Percentiles rank a stretch among this genome's conserved stretches.
phyloP scores from a whole-genome alignment of 2,113 vertebrate genomes.

The Amblyornis subalaris region DNA sequence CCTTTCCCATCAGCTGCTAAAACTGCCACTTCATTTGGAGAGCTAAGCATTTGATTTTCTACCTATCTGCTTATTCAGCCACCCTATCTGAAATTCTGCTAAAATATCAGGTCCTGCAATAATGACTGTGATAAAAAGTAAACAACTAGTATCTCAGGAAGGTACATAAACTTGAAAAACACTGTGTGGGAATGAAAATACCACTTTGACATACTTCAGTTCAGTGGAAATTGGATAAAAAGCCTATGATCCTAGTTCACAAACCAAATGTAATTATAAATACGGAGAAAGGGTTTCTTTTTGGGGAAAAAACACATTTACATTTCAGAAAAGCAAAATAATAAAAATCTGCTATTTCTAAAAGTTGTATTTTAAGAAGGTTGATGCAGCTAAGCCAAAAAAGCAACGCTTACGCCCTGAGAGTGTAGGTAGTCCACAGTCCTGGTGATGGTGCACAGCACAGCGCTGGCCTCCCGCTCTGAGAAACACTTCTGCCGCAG shows the following conservation, averaged over 20 bases:
- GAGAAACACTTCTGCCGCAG: constrained; percentile 85
- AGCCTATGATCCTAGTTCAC: not conserved
- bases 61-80: not conserved
- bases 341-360: not conserved
- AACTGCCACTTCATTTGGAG: not conserved
- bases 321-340: not conserved
- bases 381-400: not conserved
- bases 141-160: not conserved
- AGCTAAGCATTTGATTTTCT: not conserved
- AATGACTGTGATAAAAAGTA: not conserved
- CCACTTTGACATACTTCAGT: not conserved
- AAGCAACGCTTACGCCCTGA: constrained; percentile 80
- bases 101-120: not conserved
- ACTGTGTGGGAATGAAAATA: not conserved
- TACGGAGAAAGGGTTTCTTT: not conserved
- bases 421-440: constrained; percentile 95
- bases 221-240: not conserved
- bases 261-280: not conserved
- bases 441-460: constrained; percentile 86
- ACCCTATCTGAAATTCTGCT: not conserved
- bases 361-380: not conserved
- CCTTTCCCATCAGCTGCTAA: not conserved
- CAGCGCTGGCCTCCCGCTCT: constrained; percentile 86
- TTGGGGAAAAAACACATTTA: accelerated
- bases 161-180: not conserved